Conservation (phyloP, 1,140 invertebrate species). For the Trichomalopsis sarcophagae region DNA sequence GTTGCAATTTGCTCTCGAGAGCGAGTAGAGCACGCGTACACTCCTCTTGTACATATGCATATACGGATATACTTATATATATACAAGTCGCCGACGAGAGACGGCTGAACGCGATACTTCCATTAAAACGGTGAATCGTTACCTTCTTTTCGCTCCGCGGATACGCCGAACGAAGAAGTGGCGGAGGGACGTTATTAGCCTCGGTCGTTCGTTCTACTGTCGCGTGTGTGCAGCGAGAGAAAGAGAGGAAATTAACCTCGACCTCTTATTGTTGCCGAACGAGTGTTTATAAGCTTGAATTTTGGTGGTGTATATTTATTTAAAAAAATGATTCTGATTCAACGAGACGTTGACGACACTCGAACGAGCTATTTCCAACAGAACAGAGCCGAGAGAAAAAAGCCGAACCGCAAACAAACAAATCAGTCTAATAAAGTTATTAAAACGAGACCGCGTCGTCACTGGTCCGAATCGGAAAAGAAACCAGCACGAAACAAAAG, state of each 20-base stretch:
- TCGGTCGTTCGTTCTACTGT: not conserved
- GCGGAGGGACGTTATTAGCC: slow-evolving; percentile 6
- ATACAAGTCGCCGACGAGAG: not conserved
- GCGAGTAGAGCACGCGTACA: slow-evolving; percentile 32
- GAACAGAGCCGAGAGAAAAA: not conserved
- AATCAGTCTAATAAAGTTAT: slow-evolving; percentile 2
- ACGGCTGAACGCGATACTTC: slow-evolving; percentile 33
- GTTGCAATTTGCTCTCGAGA: slow-evolving; percentile 16
- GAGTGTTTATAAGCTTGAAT: not conserved
- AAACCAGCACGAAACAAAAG: not conserved
- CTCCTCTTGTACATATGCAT: slow-evolving; percentile 12
- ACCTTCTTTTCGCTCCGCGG: not conserved
- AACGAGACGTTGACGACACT: not conserved
- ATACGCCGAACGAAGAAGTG: not conserved
- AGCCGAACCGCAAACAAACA: not conserved
- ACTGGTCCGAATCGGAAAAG: not conserved
- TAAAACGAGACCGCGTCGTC: not conserved
- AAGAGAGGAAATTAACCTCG: not conserved
- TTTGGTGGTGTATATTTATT: too few relatives aligned
- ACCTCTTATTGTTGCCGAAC: slow-evolving; percentile 19
- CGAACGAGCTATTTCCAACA: not conserved
- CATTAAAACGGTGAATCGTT: slow-evolving; percentile 46
- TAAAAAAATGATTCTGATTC: not conserved
- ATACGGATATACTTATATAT: not conserved
- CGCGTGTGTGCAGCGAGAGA: not conserved